Conservation (phyloP, 2,888 invertebrate species). For the Heliconius aoede region DNA sequence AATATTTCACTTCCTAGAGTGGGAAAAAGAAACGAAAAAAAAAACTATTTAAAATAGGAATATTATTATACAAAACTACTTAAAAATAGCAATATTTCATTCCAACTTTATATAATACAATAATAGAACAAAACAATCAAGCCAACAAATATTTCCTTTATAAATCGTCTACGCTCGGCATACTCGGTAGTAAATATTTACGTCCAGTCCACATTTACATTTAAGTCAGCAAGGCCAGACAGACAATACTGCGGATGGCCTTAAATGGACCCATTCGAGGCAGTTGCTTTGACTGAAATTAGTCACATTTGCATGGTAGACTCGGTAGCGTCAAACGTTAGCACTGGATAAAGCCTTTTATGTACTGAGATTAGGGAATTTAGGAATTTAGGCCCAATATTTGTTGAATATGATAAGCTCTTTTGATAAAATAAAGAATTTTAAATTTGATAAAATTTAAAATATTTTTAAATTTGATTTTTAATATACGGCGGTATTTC, state of each 20-base stretch:
- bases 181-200: constrained; percentile 3
- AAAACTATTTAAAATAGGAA: too few species aligned
- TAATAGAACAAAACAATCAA: background rate
- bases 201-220: constrained; percentile 24
- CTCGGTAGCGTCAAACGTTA: constrained; percentile 20
- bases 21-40: too few species aligned
- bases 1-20: too few species aligned
- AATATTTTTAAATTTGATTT: too few species aligned
- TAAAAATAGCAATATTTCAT: too few species aligned
- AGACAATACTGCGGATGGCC: constrained; percentile 27
- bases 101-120: background rate
- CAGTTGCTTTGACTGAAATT: constrained; percentile 34
- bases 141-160: background rate
- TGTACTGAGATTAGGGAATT: background rate
- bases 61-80: too few species aligned
- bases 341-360: constrained; percentile 8
- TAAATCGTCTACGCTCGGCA: constrained; percentile 6
- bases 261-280: constrained; percentile 27
- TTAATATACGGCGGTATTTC: too few species aligned
- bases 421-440: background rate
- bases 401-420: background rate
- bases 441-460: too few species aligned
- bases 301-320: constrained; percentile 29
- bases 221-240: constrained; percentile 10
- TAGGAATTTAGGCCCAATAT: background rate